phyloP scores from a whole-genome alignment of 2,888 invertebrate species.

The Druceiella hillmani region DNA sequence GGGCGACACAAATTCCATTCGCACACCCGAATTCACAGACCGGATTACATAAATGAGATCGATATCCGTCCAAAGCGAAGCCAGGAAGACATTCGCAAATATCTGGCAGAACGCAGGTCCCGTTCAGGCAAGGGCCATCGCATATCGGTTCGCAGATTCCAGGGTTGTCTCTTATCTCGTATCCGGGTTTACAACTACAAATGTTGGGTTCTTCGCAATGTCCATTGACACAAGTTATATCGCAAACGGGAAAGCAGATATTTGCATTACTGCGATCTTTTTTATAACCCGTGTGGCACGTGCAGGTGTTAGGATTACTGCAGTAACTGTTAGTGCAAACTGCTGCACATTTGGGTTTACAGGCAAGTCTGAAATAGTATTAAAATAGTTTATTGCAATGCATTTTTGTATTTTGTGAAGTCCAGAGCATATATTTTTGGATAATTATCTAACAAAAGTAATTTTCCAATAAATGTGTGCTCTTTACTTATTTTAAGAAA shows the following conservation, averaged over 20 bases:
- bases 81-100: conserved; percentile 41
- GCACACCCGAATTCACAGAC: conserved; percentile 23
- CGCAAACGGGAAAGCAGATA: conserved; percentile 30
- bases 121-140: conserved; percentile 41
- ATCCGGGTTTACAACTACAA: conserved; percentile 1
- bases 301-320: conserved; percentile 31
- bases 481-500: too few species aligned
- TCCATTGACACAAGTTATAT: conserved; percentile 29
- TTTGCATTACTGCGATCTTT: conserved; percentile 1
- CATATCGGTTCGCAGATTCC: conserved; percentile 39
- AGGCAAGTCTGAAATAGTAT: too few species aligned
- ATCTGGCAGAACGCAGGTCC: conserved; percentile 43
- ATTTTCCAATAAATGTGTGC: too few species aligned
- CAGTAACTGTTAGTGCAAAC: conserved; percentile 32
- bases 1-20: conserved; percentile 29
- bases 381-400: too few species aligned
- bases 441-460: too few species aligned
- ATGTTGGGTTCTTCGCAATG: conserved; percentile 18
- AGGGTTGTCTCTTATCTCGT: neutral
- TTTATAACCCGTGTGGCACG: conserved; percentile 28
- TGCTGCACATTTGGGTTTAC: conserved; percentile 25
- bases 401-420: too few species aligned
- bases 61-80: conserved; percentile 26
- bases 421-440: too few species aligned
- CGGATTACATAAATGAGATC: conserved; percentile 21